Conservation (phyloP, 1,140 invertebrate genomes). For the Drosophila pallidifrons region DNA sequence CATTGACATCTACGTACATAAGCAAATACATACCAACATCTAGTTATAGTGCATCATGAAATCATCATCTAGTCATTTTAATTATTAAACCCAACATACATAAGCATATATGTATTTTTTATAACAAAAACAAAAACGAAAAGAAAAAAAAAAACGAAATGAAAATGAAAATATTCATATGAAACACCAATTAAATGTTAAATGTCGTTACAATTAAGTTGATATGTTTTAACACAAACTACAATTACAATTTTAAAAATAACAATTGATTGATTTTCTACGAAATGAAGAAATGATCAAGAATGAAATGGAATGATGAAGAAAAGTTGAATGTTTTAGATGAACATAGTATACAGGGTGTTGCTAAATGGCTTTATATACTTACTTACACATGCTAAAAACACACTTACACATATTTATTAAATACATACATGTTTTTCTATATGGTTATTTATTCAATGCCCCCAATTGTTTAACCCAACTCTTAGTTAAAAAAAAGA, state of each 20-base stretch:
- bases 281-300: slow-evolving; percentile 32
- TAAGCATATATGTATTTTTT: slow-evolving; percentile 71
- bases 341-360: slow-evolving; percentile 74
- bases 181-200: slow-evolving; percentile 80
- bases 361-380: slow-evolving; percentile 68
- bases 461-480: slow-evolving; percentile 61
- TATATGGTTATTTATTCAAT: slow-evolving; percentile 57
- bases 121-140: slow-evolving; percentile 55
- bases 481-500: slow-evolving; percentile 61
- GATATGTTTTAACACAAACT: slow-evolving; percentile 73
- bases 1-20: slow-evolving; percentile 68
- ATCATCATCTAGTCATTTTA: slow-evolving; percentile 55
- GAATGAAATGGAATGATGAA: slow-evolving; percentile 11
- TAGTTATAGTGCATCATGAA: slow-evolving; percentile 45
- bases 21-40: slow-evolving; percentile 51
- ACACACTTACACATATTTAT: slow-evolving; percentile 35
- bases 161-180: slow-evolving; percentile 33
- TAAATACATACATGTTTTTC: slow-evolving; percentile 58
- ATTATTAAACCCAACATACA: slow-evolving; percentile 28
- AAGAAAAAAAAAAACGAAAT: slow-evolving; percentile 29
- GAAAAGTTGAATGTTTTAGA: slow-evolving; percentile 64
- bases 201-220: slow-evolving; percentile 82
- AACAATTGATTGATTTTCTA: slow-evolving; percentile 50
- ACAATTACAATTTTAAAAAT: slow-evolving; percentile 47
- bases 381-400: slow-evolving; percentile 31